Evolutionary conservation across 2,797 vertebrate species (phyloP).

Genomic region (Xenopus petersii): DNA sequence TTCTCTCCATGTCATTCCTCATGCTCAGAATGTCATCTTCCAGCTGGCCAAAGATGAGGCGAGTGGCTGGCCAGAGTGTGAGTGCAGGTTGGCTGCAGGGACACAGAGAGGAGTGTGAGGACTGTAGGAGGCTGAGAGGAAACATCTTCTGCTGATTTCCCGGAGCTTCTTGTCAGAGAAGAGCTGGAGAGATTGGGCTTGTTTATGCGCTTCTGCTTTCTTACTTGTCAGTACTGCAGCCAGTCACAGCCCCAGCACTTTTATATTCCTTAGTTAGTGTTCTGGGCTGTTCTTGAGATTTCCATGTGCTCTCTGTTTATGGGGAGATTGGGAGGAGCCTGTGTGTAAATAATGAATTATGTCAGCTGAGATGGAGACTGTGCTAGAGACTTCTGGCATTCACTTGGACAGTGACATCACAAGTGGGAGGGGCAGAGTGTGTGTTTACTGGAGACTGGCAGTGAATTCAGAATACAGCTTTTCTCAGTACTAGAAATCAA

Average conservation of each 20-base stretch:
- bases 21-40: slow-evolving; percentile 39
- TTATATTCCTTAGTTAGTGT: slow-evolving; percentile 1
- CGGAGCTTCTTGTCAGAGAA: neutral
- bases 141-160: slow-evolving; percentile 46
- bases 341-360: neutral
- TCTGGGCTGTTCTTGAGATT: neutral
- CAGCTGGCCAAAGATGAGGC: slow-evolving; percentile 49
- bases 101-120: slow-evolving; percentile 51
- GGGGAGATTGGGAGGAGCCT: neutral
- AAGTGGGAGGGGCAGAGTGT: neutral
- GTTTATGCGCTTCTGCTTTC: neutral
- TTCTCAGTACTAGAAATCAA: too few species aligned
- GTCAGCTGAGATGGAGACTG: neutral
- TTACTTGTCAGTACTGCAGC: neutral
- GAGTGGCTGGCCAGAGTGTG: slow-evolving; percentile 51
- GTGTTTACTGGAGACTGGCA: too few species aligned
- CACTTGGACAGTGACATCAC: neutral
- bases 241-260: neutral
- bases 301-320: slow-evolving; percentile 4
- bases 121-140: slow-evolving; percentile 50
- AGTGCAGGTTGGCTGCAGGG: slow-evolving; percentile 46
- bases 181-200: neutral
- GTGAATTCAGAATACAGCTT: too few species aligned
- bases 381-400: slow-evolving; percentile 4
- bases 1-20: slow-evolving; percentile 16